phyloP scores from a whole-genome alignment of 2,888 invertebrate genomes.

The Monopis laevigella region DNA sequence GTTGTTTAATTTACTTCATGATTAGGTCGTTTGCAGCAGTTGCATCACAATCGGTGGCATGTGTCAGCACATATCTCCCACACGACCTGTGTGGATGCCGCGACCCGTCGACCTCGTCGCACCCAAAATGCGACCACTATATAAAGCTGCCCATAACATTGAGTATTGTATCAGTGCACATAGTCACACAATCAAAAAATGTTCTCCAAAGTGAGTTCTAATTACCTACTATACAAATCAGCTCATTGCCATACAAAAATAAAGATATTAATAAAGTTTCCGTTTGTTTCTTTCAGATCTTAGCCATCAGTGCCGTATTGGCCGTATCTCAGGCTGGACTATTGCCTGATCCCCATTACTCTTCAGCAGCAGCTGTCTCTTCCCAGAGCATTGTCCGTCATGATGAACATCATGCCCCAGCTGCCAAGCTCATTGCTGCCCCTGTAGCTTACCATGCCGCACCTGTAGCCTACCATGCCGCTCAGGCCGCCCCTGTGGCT shows the following conservation, averaged over 20 bases:
- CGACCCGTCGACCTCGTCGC: slow-evolving; percentile 50
- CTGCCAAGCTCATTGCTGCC: slow-evolving; percentile 25
- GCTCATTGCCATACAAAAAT: no score
- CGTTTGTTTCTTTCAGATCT: slow-evolving; percentile 30
- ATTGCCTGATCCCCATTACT: slow-evolving; percentile 21
- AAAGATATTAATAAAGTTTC: no score
- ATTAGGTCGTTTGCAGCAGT: slow-evolving; percentile 1
- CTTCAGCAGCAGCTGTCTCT: slow-evolving; percentile 29
- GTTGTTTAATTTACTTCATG: slow-evolving; percentile 8
- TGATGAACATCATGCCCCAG: slow-evolving; percentile 25
- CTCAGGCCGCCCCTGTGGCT: slow-evolving; percentile 24
- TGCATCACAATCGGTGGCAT: slow-evolving; percentile 7
- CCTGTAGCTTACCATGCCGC: slow-evolving; percentile 24
- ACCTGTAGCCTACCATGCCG: slow-evolving; percentile 21
- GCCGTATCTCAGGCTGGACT: slow-evolving; percentile 35
- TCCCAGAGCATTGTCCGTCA: slow-evolving; percentile 47
- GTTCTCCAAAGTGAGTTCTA: slow-evolving; percentile 48
- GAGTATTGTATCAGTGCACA: slow-evolving; percentile 36
- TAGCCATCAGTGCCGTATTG: slow-evolving; percentile 43
- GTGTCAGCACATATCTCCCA: slow-evolving; percentile 8
- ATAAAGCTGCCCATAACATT: slow-evolving; percentile 33
- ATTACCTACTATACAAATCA: no score
- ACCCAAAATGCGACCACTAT: slow-evolving; percentile 40
- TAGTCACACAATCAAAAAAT: slow-evolving; percentile 25
- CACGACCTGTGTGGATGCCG: slow-evolving; percentile 14